phyloP scores from a whole-genome alignment of 2,113 vertebrate species.

The Hirundichthys speculiger region DNA sequence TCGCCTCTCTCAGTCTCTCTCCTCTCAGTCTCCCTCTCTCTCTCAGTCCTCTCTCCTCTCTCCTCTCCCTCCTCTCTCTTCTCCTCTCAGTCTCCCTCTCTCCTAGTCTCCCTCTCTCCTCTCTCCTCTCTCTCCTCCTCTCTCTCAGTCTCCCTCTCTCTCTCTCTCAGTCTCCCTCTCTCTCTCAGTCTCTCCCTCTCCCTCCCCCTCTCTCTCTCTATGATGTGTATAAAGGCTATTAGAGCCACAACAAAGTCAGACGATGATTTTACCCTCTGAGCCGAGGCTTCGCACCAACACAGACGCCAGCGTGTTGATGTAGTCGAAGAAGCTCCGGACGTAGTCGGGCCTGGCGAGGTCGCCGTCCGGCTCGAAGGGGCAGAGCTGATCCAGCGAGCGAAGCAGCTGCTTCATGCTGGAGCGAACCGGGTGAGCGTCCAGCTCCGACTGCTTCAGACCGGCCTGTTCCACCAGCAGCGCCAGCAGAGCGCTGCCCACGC shows the following conservation, averaged over 20 bases:
- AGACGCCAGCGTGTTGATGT: constrained; percentile 86
- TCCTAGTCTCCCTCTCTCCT: too few species aligned
- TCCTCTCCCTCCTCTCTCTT: too few species aligned
- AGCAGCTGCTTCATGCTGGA: constrained; percentile 87
- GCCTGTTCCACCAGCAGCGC: constrained; percentile 86
- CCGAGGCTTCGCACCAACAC: constrained; percentile 87
- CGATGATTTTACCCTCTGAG: constrained; percentile 78
- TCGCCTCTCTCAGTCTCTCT: too few species aligned
- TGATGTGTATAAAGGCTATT: too few species aligned
- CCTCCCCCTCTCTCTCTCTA: too few species aligned
- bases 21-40: too few species aligned
- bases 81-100: too few species aligned
- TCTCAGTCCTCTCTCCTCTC: too few species aligned
- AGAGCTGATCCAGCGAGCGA: constrained; percentile 82
- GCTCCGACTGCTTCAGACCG: constrained; percentile 83
- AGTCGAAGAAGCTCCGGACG: constrained; percentile 86
- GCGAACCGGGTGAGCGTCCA: constrained; percentile 85
- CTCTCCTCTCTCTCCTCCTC: too few species aligned
- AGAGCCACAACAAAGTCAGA: not conserved
- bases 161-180: too few species aligned
- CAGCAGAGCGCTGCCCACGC: constrained; percentile 77
- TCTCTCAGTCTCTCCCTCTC: too few species aligned
- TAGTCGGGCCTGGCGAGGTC: constrained; percentile 75
- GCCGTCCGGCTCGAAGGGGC: constrained; percentile 69
- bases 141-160: too few species aligned